A percentile compares a stretch with the other conserved stretches of the same genome.
Conservation (phyloP, 2,888 invertebrate species). For the Xestia xanthographa region DNA sequence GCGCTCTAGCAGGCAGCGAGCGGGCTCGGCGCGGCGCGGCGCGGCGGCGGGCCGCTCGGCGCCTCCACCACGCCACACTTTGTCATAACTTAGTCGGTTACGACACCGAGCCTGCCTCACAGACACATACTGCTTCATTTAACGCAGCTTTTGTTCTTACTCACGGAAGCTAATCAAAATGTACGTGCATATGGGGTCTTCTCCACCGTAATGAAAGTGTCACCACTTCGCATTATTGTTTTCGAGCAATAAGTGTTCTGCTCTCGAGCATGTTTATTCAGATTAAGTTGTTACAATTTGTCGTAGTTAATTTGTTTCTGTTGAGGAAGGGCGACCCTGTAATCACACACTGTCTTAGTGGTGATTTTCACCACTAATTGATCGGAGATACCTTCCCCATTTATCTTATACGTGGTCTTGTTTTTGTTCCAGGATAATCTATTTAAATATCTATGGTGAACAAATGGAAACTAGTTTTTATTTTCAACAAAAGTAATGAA, state of each 20-base stretch:
- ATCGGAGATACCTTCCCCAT: slow-evolving; percentile 27
- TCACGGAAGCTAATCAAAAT: slow-evolving; percentile 78
- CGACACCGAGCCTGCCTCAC: slow-evolving; percentile 66
- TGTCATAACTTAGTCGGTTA: slow-evolving; percentile 86
- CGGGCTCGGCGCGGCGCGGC: slow-evolving; percentile 67
- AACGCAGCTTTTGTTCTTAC: slow-evolving; percentile 80
- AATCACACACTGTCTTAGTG: slow-evolving; percentile 58
- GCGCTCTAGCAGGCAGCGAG: slow-evolving; percentile 77
- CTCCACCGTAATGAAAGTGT: slow-evolving; percentile 64
- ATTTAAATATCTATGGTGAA: background rate
- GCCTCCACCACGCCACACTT: slow-evolving; percentile 78
- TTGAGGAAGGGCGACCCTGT: slow-evolving; percentile 49
- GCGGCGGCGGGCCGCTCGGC: slow-evolving; percentile 69
- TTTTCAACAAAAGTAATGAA: background rate
- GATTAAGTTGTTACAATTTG: slow-evolving; percentile 59
- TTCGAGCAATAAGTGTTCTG: slow-evolving; percentile 59
- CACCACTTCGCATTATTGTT: slow-evolving; percentile 62
- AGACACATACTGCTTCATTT: slow-evolving; percentile 79
- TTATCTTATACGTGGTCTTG: slow-evolving; percentile 35
- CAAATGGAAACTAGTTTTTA: background rate
- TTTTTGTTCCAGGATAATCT: slow-evolving; percentile 14
- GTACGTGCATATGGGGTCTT: slow-evolving; percentile 67
- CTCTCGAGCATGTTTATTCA: slow-evolving; percentile 43
- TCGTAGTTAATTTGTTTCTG: slow-evolving; percentile 60
- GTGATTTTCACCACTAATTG: slow-evolving; percentile 57